Percentiles rank a stretch among this genome's conserved stretches.
phyloP scores from a whole-genome alignment of 2,113 vertebrate species.

The Progne subis region DNA sequence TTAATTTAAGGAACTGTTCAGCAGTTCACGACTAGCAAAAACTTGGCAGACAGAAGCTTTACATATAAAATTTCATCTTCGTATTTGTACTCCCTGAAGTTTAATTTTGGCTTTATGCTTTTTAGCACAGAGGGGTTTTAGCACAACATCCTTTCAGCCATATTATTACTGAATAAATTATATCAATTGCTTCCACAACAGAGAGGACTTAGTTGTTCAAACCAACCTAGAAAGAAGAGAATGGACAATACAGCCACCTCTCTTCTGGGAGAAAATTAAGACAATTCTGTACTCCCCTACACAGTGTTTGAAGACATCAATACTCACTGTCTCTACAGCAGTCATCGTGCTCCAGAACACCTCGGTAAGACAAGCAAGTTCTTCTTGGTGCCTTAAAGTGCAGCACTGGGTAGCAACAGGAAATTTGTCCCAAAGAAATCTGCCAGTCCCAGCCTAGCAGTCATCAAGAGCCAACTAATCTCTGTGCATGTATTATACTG shows the following conservation, averaged over 20 bases:
- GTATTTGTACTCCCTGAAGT: neutral
- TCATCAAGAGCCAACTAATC: neutral
- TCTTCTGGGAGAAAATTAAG: neutral
- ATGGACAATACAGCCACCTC: neutral
- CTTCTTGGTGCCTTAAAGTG: neutral
- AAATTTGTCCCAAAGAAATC: neutral
- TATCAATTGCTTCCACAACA: neutral
- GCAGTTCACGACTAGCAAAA: neutral
- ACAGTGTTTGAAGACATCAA: neutral
- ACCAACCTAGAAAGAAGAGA: neutral
- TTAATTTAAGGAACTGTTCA: neutral
- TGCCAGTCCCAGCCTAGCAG: neutral
- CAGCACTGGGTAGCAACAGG: neutral
- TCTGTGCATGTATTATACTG: accelerated
- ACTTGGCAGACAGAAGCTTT: neutral
- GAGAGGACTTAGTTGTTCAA: neutral
- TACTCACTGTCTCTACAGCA: neutral
- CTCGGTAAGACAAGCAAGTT: neutral
- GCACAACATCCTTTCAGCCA: neutral
- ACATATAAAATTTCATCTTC: neutral
- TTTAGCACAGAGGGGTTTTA: neutral
- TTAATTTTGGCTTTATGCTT: neutral
- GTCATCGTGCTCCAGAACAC: neutral
- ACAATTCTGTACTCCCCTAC: neutral
- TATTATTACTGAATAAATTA: neutral